Conservation (phyloP, 1,140 invertebrate genomes). For the Batillaria attramentaria region DNA sequence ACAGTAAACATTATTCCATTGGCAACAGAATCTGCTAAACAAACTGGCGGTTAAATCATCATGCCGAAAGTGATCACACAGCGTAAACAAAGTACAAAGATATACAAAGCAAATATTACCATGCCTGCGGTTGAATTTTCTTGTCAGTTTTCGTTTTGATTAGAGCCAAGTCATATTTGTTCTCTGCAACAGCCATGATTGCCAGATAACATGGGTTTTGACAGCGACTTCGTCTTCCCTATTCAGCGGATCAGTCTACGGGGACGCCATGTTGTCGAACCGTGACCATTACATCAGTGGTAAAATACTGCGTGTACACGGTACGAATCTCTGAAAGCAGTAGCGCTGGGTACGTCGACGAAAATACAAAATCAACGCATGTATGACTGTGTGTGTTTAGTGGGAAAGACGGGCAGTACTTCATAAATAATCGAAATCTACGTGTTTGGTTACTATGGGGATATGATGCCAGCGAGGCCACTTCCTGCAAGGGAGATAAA, state of each 20-base stretch:
- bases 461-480: no score
- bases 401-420: neutral
- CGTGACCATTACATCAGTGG: neutral
- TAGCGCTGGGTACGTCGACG: no score
- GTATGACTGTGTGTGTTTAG: neutral
- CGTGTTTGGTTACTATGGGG: constrained; percentile 1
- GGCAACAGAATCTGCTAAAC: neutral
- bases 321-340: neutral
- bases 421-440: neutral
- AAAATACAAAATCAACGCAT: neutral
- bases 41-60: neutral
- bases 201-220: neutral
- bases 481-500: constrained; percentile 15
- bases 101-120: constrained; percentile 48
- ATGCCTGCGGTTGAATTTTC: constrained; percentile 61
- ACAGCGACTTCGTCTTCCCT: neutral
- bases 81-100: no score
- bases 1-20: neutral
- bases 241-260: neutral
- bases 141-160: constrained; percentile 60
- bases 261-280: constrained; percentile 16
- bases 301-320: neutral
- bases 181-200: constrained; percentile 55
- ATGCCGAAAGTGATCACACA: neutral
- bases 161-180: constrained; percentile 63